Evolutionary conservation across 2,888 invertebrate species (phyloP), one percentile per base, ranked within the genome.

Genomic region (Tetragonula carbonaria): DNA sequence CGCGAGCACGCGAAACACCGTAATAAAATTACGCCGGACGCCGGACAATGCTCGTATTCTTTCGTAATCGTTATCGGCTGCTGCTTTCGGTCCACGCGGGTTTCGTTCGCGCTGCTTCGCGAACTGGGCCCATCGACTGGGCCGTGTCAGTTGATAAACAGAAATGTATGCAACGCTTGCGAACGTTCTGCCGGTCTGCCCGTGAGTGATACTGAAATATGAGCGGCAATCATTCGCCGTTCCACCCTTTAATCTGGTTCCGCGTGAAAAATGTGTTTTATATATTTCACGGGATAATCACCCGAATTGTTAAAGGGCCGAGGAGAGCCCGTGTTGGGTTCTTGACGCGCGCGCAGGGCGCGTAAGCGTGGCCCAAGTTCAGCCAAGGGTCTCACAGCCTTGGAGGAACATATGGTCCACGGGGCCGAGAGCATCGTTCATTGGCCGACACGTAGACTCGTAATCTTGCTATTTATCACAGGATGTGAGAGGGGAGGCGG

Each of bases 401-500:
- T 92, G 92, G 88, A 88, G 89, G 90, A 93, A 91, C 94, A 93
- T 94, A 93, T 93, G 93, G 93, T 93, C 91, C 93, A 92, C 88
- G 93, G 80, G 45, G 85, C 80, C 74, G 84, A 90, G 88, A 87
- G 89, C 88, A 89, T 87, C 90, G 91, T 87, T 91, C 90, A 91
- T 91, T 91, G 92, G 90, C 88, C 89, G 90, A 87, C 89, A 90
- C 92, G 88, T 86, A 91, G 90, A 91, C 91, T 91, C 91, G 91
- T 94, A 93, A 93, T 93, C 94, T 93, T 79, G 91, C 92, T 92
- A 93, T 93, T 93, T 93, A 94, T 94, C 93, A 93, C 94, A 92
- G 93, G 93, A 93, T 92, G 92, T 90, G 87, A 87, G 85, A 78
- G 80, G 87, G 84, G 80, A 57, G 74, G 76, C 55, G 57, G 68